A percentile compares a stretch with the other conserved stretches of the same genome.
Conservation (phyloP, 2,797 vertebrate genomes). For the Melanotaenia parkinsoni region DNA sequence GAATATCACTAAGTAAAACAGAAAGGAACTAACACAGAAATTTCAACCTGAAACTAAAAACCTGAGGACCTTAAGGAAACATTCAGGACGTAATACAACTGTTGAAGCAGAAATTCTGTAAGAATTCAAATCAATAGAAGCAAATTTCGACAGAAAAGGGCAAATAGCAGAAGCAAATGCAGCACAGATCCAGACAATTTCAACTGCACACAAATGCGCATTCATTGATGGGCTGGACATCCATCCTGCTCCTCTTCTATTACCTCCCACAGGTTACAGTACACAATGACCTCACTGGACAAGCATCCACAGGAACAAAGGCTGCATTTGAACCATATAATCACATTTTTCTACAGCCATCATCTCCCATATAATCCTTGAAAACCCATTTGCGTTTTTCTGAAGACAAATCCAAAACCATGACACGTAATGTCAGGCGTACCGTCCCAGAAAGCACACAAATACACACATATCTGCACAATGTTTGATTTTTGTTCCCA, state of each 20-base stretch:
- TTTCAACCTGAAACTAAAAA: not conserved
- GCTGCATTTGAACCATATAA: slow-evolving; percentile 68
- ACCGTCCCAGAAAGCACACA: slow-evolving; percentile 39
- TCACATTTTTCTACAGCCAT: slow-evolving; percentile 63
- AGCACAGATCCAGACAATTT: slow-evolving; percentile 18
- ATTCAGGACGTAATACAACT: not conserved
- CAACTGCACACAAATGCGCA: slow-evolving; percentile 23
- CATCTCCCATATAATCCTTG: slow-evolving; percentile 66
- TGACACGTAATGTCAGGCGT: slow-evolving; percentile 54
- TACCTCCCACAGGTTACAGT: slow-evolving; percentile 72
- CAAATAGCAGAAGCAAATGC: slow-evolving; percentile 9
- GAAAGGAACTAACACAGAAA: no score
- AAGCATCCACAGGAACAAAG: slow-evolving; percentile 65
- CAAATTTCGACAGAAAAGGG: not conserved
- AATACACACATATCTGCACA: slow-evolving; percentile 32
- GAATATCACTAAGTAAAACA: no score
- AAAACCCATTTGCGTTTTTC: slow-evolving; percentile 65
- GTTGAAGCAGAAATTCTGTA: not conserved
- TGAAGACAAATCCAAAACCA: slow-evolving; percentile 55
- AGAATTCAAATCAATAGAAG: not conserved
- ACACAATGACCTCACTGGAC: slow-evolving; percentile 67
- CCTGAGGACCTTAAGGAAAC: not conserved
- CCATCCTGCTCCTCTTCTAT: slow-evolving; percentile 55
- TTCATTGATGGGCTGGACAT: slow-evolving; percentile 47
- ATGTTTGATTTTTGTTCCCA: slow-evolving; percentile 43